Evolutionary conservation across 2,113 vertebrate genomes (phyloP).

Genomic region (Climacteris rufus): DNA sequence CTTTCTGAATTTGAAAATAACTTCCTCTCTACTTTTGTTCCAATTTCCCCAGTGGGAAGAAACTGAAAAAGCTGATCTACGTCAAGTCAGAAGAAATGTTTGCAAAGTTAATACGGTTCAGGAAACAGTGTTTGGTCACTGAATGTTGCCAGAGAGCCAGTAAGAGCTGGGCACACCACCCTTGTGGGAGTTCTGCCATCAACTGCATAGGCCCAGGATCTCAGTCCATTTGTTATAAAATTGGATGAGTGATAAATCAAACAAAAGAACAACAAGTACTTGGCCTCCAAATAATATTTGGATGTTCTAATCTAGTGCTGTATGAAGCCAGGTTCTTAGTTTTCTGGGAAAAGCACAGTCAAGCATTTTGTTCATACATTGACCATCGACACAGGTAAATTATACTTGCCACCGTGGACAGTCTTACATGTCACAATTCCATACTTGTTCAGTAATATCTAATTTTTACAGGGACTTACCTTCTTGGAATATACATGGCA

Average conservation of each 20-base stretch:
- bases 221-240: background rate
- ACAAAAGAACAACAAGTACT: background rate
- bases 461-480: background rate
- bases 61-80: background rate
- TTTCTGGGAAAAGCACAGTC: background rate
- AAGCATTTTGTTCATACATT: background rate
- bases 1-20: slow-evolving; percentile 8
- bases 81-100: slow-evolving; percentile 1
- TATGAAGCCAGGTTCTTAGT: background rate
- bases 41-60: background rate
- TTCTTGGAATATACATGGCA: background rate
- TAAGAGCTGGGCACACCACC: background rate
- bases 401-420: background rate
- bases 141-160: background rate
- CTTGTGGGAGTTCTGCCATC: background rate
- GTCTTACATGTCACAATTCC: background rate
- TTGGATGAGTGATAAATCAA: background rate
- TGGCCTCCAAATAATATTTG: background rate
- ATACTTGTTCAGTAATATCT: background rate
- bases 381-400: background rate
- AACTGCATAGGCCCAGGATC: background rate
- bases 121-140: background rate
- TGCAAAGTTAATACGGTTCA: background rate
- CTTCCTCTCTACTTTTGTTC: background rate
- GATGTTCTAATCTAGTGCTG: background rate